Percentiles rank a stretch among this genome's conserved stretches.
Evolutionary conservation across 1,140 invertebrate genomes (phyloP).

Genomic region (Euschistus heros): DNA sequence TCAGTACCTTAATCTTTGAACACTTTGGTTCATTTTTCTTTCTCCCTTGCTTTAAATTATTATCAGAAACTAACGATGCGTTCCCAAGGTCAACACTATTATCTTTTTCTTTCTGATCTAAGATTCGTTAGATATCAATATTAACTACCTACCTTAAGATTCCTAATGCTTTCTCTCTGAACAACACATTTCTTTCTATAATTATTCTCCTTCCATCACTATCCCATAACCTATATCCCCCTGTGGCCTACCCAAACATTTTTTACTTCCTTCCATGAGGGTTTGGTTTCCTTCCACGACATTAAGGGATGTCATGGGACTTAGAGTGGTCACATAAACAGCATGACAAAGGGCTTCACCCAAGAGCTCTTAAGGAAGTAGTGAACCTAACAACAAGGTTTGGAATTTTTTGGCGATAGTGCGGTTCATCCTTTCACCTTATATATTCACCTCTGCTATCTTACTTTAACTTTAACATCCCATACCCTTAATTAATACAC

Average conservation of each 20-base stretch:
- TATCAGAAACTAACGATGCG: not conserved
- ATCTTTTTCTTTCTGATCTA: too few species aligned
- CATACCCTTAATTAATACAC: not conserved
- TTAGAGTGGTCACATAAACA: not conserved
- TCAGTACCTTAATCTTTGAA: not conserved
- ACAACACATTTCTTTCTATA: not conserved
- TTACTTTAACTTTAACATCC: too few species aligned
- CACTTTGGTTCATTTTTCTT: not conserved
- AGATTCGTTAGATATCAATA: not conserved
- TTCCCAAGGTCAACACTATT: not conserved
- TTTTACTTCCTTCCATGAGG: not conserved
- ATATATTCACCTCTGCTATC: not conserved
- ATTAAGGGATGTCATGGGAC: not conserved
- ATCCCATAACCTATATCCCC: too few species aligned
- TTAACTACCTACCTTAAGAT: not conserved
- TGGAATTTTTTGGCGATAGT: not conserved
- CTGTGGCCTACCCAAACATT: not conserved
- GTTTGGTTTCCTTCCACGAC: not conserved
- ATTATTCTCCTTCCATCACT: not conserved
- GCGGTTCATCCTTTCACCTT: not conserved
- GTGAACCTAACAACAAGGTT: not conserved
- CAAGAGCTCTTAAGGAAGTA: not conserved
- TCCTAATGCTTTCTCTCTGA: not conserved
- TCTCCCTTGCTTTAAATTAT: not conserved
- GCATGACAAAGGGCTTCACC: not conserved